Percentiles rank a stretch among this genome's conserved stretches.
These are phyloP conservation scores for Cheirogaleus medius DNA, from an alignment of 2,113 vertebrate species.

Conservation along the genomic window DNA sequence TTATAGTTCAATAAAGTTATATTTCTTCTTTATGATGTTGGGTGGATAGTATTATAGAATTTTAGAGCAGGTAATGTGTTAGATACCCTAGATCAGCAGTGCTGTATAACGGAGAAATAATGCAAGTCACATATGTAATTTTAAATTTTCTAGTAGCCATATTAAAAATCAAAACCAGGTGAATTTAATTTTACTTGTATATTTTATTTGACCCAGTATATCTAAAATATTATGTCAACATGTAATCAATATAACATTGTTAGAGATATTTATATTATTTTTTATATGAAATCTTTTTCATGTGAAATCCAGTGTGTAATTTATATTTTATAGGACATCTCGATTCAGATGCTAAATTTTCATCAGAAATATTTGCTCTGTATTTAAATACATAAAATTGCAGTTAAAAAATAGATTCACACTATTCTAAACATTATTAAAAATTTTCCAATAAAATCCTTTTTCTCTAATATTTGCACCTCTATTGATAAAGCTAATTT, in stretches of 20 bases:
- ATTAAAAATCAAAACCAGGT: neutral
- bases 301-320: neutral
- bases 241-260: neutral
- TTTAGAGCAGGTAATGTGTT: neutral
- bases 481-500: neutral
- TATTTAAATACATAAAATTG: neutral
- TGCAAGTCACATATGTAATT: neutral
- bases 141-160: neutral
- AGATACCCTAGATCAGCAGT: neutral
- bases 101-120: neutral
- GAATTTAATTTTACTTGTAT: neutral
- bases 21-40: neutral
- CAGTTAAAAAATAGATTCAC: conserved; percentile 6
- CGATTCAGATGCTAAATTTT: neutral
- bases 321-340: neutral
- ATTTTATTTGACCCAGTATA: neutral
- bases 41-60: neutral
- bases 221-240: neutral
- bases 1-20: neutral
- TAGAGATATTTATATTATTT: neutral
- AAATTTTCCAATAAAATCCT: neutral
- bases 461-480: neutral
- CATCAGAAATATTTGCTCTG: neutral
- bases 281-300: neutral
- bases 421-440: neutral